Base-by-base conservation (phyloP, 2,888 invertebrate species). In the Agrenia bidenticulata region DNA sequence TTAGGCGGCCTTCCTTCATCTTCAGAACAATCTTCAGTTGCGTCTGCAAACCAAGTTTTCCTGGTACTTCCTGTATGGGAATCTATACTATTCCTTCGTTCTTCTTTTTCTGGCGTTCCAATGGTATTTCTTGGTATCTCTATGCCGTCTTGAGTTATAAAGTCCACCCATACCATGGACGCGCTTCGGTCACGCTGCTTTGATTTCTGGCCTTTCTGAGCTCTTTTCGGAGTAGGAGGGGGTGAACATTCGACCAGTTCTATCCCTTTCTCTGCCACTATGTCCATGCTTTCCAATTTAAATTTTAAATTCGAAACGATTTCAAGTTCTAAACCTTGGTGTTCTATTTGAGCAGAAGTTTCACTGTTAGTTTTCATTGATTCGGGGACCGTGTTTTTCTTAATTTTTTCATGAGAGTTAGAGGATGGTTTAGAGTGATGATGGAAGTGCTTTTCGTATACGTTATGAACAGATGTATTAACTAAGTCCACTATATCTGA, bases 161-260 rank as follows among this genome's bases (percentile, higher is more conserved):
- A 73, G 41, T 70, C 73, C 1, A 73, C 68, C 70, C 70, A 73
- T 13, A 62, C 62, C 55, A 68, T 55, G 5, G 69, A 69, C 1
- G 68, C 61, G 19, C 67, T 68, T 49, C 73, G 55, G 51, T 62
- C 63, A 39, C 55, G 39, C 11, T 61, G 58, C 27, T 63, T 58
- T 26, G 17, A 15, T 7, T 27, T 39, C 39, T 50, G 49, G 11
- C 9, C 15, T 7, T 27, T 39, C 39, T 50, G 49, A 2, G n/a
- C 15, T n/a, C 27, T 13, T 21, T 39, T 50, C n/a, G 50, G 41
- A 4, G 59, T 24, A 2, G 4, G 23, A n/a, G 59, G 59, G 2
- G 59, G 59, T 13, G 57, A 11, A 2, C 39, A 13, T 24, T 55
- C 32, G 21, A 19, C 26, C 17, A 23, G 13, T 51, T 19, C 7